Base-by-base conservation (phyloP, 2,888 invertebrate genomes). In the Siphonodentalium dalli region DNA sequence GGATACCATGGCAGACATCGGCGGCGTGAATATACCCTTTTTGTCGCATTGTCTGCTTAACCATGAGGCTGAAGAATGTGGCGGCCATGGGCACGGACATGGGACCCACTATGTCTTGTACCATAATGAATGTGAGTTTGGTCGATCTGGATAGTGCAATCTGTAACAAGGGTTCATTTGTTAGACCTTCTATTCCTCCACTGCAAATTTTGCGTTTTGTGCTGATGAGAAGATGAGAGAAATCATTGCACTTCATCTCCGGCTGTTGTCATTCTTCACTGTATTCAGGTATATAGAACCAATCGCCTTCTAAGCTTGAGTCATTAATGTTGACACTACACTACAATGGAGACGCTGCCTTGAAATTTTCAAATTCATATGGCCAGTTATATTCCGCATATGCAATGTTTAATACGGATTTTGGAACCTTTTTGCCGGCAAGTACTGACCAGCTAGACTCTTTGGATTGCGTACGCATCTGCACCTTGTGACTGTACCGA, bases 201-300 rank as follows among this genome's bases (percentile, higher is more conserved):
- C 43, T 47, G 26, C 56, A 64, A 34, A 27, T 37, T 13, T 56
- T 45, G 15, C 43, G 39, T 24, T 59, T 39, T 13, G 53, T 7
- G 34, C 59, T 23, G 13, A 59, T 64, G 2, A 54, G 27, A 11
- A 64, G 29, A 45, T 64, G 61, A 9, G 57, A 53, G 0, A 53
- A 43, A 35, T 61, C 64, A 3, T 61, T 50, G 20, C 58, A 64
- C 7, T 35, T 23, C 4, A 61, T 61, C 47, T 64, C 64, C 29
- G 43, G 39, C 40, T 59, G 54, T 9, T 54, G 20, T 23, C 61
- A 37, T 7, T 6, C 4, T 1, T 24, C 18, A 38, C 51, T 58
- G 31, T 47, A 55, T 11, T 58, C 63, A 3, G 56, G 61, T 42
- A 39, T 53, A 26, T 55, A 63, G 42, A 55, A 55, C 60, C 59